Conservation (phyloP, 1,140 invertebrate genomes). For the Anthonomus grandis region DNA sequence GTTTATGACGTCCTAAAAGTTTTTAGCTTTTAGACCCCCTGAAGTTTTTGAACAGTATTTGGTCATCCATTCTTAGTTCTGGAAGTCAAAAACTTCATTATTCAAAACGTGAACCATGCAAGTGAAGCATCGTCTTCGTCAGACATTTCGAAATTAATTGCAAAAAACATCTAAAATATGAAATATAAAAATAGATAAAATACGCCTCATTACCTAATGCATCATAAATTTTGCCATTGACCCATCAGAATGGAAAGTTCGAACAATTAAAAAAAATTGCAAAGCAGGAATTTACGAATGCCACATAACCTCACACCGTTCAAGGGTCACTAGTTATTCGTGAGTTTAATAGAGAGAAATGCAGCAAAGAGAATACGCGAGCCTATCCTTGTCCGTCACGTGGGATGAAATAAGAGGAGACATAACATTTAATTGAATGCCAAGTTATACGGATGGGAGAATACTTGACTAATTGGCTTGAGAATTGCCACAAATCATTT, state of each 20-base stretch:
- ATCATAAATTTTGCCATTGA: no score
- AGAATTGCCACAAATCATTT: conserved; percentile 21
- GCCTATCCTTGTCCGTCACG: neutral
- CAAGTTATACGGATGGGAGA: neutral
- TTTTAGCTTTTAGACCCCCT: no score
- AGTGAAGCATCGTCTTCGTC: no score
- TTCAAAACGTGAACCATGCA: no score
- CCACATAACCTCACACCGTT: neutral
- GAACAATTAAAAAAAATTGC: neutral
- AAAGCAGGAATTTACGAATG: conserved; percentile 11
- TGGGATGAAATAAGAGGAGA: neutral
- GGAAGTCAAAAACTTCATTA: no score
- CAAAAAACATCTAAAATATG: no score
- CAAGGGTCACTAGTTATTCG: conserved; percentile 14
- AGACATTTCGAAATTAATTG: no score
- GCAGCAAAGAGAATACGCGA: neutral
- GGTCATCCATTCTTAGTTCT: no score
- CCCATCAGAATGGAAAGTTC: neutral
- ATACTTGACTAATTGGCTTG: conserved; percentile 20
- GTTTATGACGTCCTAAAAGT: no score
- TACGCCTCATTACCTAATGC: no score
- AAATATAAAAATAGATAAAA: no score
- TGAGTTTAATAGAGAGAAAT: conserved; percentile 3
- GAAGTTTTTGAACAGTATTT: no score
- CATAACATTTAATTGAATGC: neutral